Conservation (phyloP, 2,888 invertebrate genomes). For the Orthosia cruda region DNA sequence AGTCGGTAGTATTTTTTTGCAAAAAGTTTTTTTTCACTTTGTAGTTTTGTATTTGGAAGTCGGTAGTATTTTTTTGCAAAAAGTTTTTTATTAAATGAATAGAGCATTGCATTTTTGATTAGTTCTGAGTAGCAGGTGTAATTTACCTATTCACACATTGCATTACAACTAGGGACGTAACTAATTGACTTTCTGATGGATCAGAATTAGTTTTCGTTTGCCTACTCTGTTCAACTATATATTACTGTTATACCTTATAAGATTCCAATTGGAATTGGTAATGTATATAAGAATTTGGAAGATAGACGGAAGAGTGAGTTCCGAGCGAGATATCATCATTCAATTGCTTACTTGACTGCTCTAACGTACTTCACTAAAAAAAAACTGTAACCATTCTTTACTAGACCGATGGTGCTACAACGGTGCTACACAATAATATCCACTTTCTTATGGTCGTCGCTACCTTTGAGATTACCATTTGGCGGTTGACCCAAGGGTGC, state of each 20-base stretch:
- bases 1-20: too few relatives aligned
- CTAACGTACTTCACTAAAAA: neutral
- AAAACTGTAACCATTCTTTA: conserved; percentile 7
- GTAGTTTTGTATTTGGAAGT: too few relatives aligned
- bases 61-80: too few relatives aligned
- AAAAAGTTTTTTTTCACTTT: too few relatives aligned
- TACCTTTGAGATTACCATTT: neutral
- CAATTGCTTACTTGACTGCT: neutral
- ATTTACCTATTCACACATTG: neutral
- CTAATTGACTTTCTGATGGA: neutral
- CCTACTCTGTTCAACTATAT: too few relatives aligned
- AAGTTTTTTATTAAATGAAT: too few relatives aligned
- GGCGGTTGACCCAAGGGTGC: neutral
- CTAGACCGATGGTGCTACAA: neutral
- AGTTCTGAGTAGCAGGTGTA: neutral
- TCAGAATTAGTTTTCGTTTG: conserved; percentile 3
- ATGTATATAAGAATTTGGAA: neutral
- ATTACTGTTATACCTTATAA: neutral
- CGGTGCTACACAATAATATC: conserved; percentile 3
- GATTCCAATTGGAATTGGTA: conserved; percentile 41
- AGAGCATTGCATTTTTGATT: neutral
- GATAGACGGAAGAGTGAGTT: neutral
- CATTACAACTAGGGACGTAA: neutral
- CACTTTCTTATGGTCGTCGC: conserved; percentile 1
- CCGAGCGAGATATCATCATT: neutral